A percentile compares a stretch with the other conserved stretches of the same genome.
These are phyloP conservation scores for Chrysaora quinquecirrha DNA, from an alignment of 30 jellyfish, hydroid and myxozoan genomes.

Conservation along the genomic window DNA sequence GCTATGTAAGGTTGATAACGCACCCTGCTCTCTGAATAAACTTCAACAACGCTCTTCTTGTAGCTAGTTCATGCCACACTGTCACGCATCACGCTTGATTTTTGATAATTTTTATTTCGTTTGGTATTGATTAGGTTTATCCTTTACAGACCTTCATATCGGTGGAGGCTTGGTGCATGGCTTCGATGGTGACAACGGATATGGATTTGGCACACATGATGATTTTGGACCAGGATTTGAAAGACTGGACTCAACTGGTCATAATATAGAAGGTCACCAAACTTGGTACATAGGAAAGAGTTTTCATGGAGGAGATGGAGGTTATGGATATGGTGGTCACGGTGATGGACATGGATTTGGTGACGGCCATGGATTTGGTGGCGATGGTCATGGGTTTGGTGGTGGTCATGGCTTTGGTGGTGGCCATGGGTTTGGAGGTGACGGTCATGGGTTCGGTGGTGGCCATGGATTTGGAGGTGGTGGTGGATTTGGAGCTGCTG, in stretches of 20 bases:
- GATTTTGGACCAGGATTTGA: slow-evolving; percentile 60
- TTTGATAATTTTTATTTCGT: too few relatives aligned
- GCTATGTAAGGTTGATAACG: background rate
- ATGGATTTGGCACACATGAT: slow-evolving; percentile 45
- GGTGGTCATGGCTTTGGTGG: slow-evolving; percentile 33
- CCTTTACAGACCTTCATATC: background rate
- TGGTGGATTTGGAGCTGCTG: slow-evolving; percentile 19
- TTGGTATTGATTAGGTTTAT: background rate
- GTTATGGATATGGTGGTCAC: slow-evolving; percentile 15
- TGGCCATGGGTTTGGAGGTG: slow-evolving; percentile 44
- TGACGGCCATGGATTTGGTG: slow-evolving; percentile 27
- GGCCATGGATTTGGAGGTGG: slow-evolving; percentile 36
- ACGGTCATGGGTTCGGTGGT: slow-evolving; percentile 26
- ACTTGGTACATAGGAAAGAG: slow-evolving; percentile 44
- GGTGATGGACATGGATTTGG: slow-evolving; percentile 51
- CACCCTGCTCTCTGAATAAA: background rate
- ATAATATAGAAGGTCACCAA: slow-evolving; percentile 56
- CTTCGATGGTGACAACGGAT: slow-evolving; percentile 56
- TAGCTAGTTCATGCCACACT: background rate
- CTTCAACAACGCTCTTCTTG: background rate
- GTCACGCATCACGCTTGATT: background rate
- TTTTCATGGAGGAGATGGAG: slow-evolving; percentile 30
- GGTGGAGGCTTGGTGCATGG: slow-evolving; percentile 19
- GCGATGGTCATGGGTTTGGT: slow-evolving; percentile 31
- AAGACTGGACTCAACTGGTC: slow-evolving; percentile 34